Conservation (phyloP, 2,888 invertebrate genomes). For the Cosmorhoe ocellata region DNA sequence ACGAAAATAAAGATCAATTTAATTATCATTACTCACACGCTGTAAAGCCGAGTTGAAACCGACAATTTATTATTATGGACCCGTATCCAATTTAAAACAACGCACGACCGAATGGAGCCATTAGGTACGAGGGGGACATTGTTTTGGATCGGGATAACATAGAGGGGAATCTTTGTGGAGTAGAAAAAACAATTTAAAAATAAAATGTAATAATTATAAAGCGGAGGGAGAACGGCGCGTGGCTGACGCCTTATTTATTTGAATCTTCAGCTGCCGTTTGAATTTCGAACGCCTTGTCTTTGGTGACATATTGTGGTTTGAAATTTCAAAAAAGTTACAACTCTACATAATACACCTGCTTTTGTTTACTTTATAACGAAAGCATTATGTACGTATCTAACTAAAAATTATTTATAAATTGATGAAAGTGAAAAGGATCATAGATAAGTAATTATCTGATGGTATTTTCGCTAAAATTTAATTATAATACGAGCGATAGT, state of each 20-base stretch:
- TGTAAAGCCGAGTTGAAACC: slow-evolving; percentile 74
- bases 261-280: slow-evolving; percentile 73
- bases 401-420: no score
- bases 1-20: slow-evolving; percentile 73
- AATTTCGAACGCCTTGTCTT: slow-evolving; percentile 57
- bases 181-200: slow-evolving; percentile 82
- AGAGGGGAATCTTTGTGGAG: slow-evolving; percentile 75
- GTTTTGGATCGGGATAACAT: slow-evolving; percentile 68
- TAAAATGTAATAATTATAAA: slow-evolving; percentile 81
- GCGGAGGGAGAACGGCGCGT: slow-evolving; percentile 76
- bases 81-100: slow-evolving; percentile 83
- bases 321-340: slow-evolving; percentile 43
- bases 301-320: slow-evolving; percentile 59
- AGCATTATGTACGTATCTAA: slow-evolving; percentile 25
- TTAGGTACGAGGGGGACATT: slow-evolving; percentile 71
- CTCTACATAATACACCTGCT: slow-evolving; percentile 41
- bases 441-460: no score
- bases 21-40: slow-evolving; percentile 78
- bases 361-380: slow-evolving; percentile 13
- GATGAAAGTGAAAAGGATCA: no score
- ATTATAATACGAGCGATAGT: slow-evolving; percentile 12
- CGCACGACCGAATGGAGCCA: slow-evolving; percentile 72
- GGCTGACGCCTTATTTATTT: slow-evolving; percentile 76
- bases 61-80: slow-evolving; percentile 81
- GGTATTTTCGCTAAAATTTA: background rate